Evolutionary conservation across 2,888 invertebrate genomes (phyloP).

Genomic region (Capitulum mitella): DNA sequence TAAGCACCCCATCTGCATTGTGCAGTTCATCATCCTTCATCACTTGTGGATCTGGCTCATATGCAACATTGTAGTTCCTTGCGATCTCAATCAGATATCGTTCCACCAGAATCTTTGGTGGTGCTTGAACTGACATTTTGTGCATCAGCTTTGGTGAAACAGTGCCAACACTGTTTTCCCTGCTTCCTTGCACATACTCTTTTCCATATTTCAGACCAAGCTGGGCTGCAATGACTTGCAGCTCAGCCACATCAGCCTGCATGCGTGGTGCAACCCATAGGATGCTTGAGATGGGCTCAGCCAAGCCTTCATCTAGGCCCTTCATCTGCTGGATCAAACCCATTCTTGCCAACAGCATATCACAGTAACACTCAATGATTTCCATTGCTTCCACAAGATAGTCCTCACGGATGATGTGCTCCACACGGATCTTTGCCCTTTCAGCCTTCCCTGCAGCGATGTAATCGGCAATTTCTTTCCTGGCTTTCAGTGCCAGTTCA

Average conservation of each 20-base stretch:
- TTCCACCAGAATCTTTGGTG: slow-evolving; percentile 90
- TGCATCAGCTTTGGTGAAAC: slow-evolving; percentile 87
- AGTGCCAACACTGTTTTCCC: slow-evolving; percentile 68
- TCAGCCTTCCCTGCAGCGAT: slow-evolving; percentile 67
- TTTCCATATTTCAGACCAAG: slow-evolving; percentile 88
- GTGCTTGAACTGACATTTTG: slow-evolving; percentile 88
- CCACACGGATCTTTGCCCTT: slow-evolving; percentile 88
- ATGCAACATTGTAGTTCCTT: slow-evolving; percentile 86
- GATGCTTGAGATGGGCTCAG: slow-evolving; percentile 91
- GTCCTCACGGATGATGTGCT: slow-evolving; percentile 97
- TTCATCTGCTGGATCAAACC: slow-evolving; percentile 88
- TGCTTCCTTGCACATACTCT: slow-evolving; percentile 70
- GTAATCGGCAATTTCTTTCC: slow-evolving; percentile 96
- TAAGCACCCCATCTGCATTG: slow-evolving; percentile 52
- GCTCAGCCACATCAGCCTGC: slow-evolving; percentile 47
- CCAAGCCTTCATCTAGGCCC: slow-evolving; percentile 79
- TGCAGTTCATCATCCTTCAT: slow-evolving; percentile 57
- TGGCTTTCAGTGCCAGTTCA: slow-evolving; percentile 88
- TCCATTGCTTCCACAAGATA: slow-evolving; percentile 99
- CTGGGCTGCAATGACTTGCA: slow-evolving; percentile 66
- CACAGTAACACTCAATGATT: slow-evolving; percentile 98
- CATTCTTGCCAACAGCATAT: slow-evolving; percentile 88
- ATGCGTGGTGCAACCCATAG: slow-evolving; percentile 95
- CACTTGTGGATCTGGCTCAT: slow-evolving; percentile 88
- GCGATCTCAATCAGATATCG: slow-evolving; percentile 93